A percentile compares a stretch with the other conserved stretches of the same genome.
These are phyloP conservation scores for Microcaecilia unicolor DNA, from an alignment of 2,797 vertebrate species.

Conservation along the genomic window DNA sequence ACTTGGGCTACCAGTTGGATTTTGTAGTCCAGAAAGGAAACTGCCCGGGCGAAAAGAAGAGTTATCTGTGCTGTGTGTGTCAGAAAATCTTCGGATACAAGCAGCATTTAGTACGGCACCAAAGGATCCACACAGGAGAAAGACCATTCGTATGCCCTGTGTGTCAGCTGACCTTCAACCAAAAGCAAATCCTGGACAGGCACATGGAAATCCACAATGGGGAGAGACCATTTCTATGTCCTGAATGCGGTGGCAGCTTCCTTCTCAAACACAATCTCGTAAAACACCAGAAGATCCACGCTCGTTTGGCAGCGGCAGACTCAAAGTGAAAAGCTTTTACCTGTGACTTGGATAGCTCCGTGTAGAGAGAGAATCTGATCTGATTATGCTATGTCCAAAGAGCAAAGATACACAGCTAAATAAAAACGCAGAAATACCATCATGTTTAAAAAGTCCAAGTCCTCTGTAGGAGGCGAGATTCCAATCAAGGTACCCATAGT, in stretches of 20 bases:
- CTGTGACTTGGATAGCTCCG: too few relatives aligned
- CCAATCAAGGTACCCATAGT: too few relatives aligned
- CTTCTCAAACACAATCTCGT: conserved; percentile 30
- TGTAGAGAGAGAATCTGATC: too few relatives aligned
- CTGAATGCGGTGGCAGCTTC: conserved; percentile 27
- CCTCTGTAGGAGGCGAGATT: too few relatives aligned
- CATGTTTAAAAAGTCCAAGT: too few relatives aligned
- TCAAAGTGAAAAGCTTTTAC: too few relatives aligned
- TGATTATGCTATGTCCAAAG: too few relatives aligned
- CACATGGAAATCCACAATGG: conserved; percentile 12
- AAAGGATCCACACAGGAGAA: conserved; percentile 7
- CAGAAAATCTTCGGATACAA: conserved; percentile 8
- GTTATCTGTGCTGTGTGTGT: neutral
- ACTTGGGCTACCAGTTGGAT: too few relatives aligned
- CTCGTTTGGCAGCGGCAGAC: too few relatives aligned
- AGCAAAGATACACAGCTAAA: too few relatives aligned
- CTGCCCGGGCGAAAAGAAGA: neutral
- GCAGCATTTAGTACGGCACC: conserved; percentile 6
- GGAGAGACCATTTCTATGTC: conserved; percentile 26
- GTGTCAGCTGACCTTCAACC: conserved; percentile 10
- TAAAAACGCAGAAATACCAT: too few relatives aligned
- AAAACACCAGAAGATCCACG: conserved; percentile 33
- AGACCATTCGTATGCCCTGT: conserved; percentile 6
- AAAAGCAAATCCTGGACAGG: conserved; percentile 12
- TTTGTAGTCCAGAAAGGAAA: too few relatives aligned